Base-by-base conservation (phyloP, 2,113 vertebrate species). In the Haemorhous mexicanus region DNA sequence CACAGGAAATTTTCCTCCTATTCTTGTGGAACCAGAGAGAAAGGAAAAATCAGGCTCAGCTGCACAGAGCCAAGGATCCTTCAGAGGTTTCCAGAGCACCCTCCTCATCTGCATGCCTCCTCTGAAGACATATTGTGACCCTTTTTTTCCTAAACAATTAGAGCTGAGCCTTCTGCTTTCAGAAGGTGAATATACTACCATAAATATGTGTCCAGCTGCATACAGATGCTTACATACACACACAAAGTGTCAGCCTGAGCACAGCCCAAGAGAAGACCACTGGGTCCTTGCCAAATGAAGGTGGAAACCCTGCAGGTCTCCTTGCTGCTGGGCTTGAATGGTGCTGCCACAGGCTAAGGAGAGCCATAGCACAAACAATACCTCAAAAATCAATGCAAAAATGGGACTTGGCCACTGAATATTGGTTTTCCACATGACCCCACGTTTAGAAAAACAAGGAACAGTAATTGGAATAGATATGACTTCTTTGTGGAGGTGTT, bases 1-100 rank as follows among this genome's bases (percentile, higher is more conserved):
- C 70, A 74, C 23, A 87, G 64, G 87, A 91, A 93, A 89, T 87
- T 78, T 89, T 37, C 55, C 33, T 61, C 10, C 84, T 33, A 19
- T 69, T 35, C 35, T 80, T 23, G 43, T 9, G 17, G 28, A 47
- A 81, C 43, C 13, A 49, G 43, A 47, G 28, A 68, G 23, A 11
- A 41, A 43, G 55, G 5, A 32, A 91, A 93, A 91, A 26, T 21
- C 6, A 35, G 20, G 14, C 18, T 84, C n/a, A 37, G 63, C 33
- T 81, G 12, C 21, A 39, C 13, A 83, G 44, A 75, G 7, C 20
- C n/a, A 26, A 22, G 26, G 77, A 66, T 23, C 32, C 41, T 69
- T n/a, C 0, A 0, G 49, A 76, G 33, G 21, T 22, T 93, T 62
- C 39, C 47, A 63, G 76, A 74, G 43, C 2, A 0, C 24, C 11